phyloP scores from a whole-genome alignment of 1,140 invertebrate species.

The Aleiodes sp. region DNA sequence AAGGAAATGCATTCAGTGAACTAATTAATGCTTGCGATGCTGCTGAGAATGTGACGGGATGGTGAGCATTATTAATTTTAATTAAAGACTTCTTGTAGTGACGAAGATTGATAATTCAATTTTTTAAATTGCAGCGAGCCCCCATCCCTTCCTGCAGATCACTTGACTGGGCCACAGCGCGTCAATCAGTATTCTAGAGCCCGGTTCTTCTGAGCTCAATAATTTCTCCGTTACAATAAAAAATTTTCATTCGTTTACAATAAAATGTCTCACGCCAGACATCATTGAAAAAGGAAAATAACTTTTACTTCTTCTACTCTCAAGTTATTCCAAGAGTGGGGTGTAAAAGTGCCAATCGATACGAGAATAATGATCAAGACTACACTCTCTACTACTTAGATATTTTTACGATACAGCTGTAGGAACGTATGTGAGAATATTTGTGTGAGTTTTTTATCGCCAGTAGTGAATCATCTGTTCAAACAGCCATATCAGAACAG shows the following conservation, averaged over 20 bases:
- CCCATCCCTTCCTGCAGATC: constrained; percentile 13
- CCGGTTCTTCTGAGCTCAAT: constrained; percentile 25
- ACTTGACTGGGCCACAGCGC: constrained; percentile 1
- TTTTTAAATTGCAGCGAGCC: constrained; percentile 25
- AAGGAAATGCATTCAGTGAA: constrained; percentile 84
- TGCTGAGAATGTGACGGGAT: constrained; percentile 80
- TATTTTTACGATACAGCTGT: too few species aligned
- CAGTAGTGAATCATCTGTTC: constrained; percentile 4
- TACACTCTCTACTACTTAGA: too few species aligned
- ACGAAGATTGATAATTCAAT: not conserved
- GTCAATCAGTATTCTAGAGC: not conserved
- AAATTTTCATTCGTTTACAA: not conserved
- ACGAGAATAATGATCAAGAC: not conserved
- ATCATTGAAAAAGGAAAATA: not conserved
- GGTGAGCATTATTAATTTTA: constrained; percentile 56
- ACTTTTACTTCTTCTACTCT: not conserved
- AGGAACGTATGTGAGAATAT: not conserved
- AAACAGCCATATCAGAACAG: not conserved
- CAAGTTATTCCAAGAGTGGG: not conserved
- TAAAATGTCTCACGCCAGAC: not conserved
- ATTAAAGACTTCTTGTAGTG: not conserved
- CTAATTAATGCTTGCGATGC: constrained; percentile 78
- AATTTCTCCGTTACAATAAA: not conserved
- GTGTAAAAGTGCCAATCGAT: not conserved
- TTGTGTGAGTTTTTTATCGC: not conserved